Evolutionary conservation across 2,797 vertebrate genomes (phyloP).

Genomic region (Carapus acus): DNA sequence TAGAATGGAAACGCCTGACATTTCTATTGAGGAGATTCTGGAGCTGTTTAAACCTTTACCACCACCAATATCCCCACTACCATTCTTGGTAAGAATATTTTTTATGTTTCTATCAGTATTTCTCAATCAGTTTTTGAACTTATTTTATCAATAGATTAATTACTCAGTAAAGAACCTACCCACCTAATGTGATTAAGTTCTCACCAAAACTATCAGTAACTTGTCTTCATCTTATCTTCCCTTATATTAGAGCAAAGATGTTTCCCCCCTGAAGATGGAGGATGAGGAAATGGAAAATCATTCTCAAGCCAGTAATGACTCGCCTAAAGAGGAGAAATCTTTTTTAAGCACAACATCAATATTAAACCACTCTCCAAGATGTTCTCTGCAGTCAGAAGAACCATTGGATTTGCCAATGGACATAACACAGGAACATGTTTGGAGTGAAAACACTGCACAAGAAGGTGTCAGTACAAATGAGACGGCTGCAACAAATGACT

Average conservation of each 20-base stretch:
- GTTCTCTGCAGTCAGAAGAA: conserved; percentile 3
- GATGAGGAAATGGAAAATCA: conserved; percentile 40
- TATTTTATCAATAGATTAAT: too few species aligned
- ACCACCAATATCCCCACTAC: conserved; percentile 83
- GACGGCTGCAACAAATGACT: conserved; percentile 7
- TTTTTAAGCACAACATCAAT: conserved; percentile 6
- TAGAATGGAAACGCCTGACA: conserved; percentile 15
- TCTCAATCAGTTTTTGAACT: too few species aligned
- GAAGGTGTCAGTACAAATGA: not conserved
- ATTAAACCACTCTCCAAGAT: conserved; percentile 11
- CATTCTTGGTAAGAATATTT: conserved; percentile 49
- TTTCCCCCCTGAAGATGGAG: conserved; percentile 61
- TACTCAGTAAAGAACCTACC: too few species aligned
- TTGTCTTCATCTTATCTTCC: too few species aligned
- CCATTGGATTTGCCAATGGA: conserved; percentile 6
- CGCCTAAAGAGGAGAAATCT: conserved; percentile 9
- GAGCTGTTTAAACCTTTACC: conserved; percentile 77
- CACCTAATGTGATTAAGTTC: too few species aligned
- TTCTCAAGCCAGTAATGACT: conserved; percentile 3
- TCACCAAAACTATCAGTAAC: too few species aligned
- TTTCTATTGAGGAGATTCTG: conserved; percentile 69
- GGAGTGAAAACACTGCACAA: conserved; percentile 12
- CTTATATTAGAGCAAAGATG: conserved; percentile 60
- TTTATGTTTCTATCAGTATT: too few species aligned
- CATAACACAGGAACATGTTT: conserved; percentile 10